phyloP scores from a whole-genome alignment of 2,797 vertebrate species.

The Otolemur crassicaudatus region DNA sequence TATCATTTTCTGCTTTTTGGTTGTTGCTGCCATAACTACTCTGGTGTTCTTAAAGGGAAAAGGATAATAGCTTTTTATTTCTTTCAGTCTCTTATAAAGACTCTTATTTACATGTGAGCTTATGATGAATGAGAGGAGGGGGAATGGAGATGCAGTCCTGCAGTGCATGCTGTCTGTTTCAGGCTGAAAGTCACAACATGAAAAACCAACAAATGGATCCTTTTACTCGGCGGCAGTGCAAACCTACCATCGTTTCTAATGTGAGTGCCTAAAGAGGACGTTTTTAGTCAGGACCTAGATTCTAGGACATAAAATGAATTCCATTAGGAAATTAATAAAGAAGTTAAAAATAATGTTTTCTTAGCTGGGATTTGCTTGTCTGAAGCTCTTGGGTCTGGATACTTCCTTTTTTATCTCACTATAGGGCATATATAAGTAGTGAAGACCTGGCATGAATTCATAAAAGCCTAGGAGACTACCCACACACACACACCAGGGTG shows the following conservation, averaged over 20 bases:
- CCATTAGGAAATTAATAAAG: constrained; percentile 73
- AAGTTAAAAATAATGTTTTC: constrained; percentile 80
- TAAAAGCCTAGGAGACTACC: background rate
- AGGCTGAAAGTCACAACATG: constrained; percentile 98
- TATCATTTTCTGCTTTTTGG: background rate
- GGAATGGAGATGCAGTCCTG: background rate
- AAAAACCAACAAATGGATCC: constrained; percentile 99
- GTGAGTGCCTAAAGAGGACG: constrained; percentile 88
- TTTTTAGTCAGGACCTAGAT: constrained; percentile 67
- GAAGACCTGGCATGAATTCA: constrained; percentile 61
- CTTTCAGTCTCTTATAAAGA: constrained; percentile 5
- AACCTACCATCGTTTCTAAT: constrained; percentile 99
- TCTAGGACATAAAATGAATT: constrained; percentile 69
- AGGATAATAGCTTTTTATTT: background rate
- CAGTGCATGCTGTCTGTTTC: constrained; percentile 69
- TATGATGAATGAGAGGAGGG: background rate
- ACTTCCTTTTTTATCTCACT: constrained; percentile 67
- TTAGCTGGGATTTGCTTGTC: constrained; percentile 73
- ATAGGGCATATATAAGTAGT: constrained; percentile 4
- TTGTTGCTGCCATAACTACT: background rate
- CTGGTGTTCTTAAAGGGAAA: background rate
- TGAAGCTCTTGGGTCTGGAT: constrained; percentile 56
- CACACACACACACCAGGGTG: background rate
- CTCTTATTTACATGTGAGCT: background rate
- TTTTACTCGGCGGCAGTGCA: constrained; percentile 98